Evolutionary conservation across 2,113 vertebrate species (phyloP).

Genomic region (Paralichthys olivaceus): DNA sequence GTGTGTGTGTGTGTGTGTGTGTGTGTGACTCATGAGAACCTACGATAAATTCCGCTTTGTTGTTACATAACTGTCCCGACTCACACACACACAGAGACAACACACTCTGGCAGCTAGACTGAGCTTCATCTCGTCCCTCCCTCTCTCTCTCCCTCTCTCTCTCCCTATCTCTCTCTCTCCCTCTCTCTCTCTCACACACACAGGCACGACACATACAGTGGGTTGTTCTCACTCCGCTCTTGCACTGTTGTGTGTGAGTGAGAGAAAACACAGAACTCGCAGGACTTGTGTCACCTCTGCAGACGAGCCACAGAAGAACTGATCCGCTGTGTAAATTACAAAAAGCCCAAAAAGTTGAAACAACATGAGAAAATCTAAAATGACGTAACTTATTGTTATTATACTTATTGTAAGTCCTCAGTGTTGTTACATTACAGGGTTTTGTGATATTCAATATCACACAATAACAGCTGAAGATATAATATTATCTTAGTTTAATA

Average conservation of each 20-base stretch:
- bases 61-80: constrained; percentile 71
- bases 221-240: constrained; percentile 35
- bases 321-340: not conserved
- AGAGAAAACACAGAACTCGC: constrained; percentile 43
- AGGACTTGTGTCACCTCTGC: constrained; percentile 50
- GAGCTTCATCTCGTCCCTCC: constrained; percentile 1
- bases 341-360: too few relatives aligned
- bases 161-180: not conserved
- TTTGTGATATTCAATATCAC: too few relatives aligned
- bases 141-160: constrained; percentile 3
- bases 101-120: constrained; percentile 63
- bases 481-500: too few relatives aligned
- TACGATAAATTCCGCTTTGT: constrained; percentile 50
- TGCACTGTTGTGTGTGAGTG: constrained; percentile 4
- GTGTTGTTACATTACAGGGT: too few relatives aligned
- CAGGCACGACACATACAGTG: constrained; percentile 17
- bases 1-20: not conserved
- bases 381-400: too few relatives aligned
- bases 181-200: constrained; percentile 10
- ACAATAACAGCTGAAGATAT: too few relatives aligned
- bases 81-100: constrained; percentile 37
- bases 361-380: too few relatives aligned
- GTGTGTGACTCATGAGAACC: constrained; percentile 49
- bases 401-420: too few relatives aligned
- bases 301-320: constrained; percentile 16